phyloP scores from a whole-genome alignment of 2,113 vertebrate genomes.

The Felis chaus region DNA sequence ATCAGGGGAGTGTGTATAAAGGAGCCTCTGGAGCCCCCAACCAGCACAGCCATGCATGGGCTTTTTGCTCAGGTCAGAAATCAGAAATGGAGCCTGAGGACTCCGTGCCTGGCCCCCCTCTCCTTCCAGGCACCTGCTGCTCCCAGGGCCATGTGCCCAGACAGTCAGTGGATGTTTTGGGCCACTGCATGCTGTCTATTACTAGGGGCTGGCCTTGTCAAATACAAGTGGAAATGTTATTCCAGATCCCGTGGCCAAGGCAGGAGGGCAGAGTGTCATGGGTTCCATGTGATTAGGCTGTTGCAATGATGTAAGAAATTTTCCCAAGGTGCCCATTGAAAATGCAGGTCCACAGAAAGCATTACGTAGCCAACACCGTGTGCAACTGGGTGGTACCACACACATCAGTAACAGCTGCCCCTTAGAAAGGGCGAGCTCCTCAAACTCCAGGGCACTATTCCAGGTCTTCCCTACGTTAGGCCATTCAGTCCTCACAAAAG shows the following conservation, averaged over 20 bases:
- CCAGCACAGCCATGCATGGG: neutral
- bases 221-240: neutral
- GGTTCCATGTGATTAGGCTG: neutral
- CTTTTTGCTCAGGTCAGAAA: neutral
- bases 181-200: neutral
- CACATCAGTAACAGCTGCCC: too few species aligned
- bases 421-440: neutral
- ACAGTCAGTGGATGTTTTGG: fast-evolving
- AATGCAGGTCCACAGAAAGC: neutral
- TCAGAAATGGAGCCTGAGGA: neutral
- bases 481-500: neutral
- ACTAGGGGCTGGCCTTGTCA: neutral
- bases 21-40: neutral
- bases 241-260: neutral
- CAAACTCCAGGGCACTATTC: neutral
- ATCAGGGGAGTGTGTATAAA: fast-evolving
- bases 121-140: neutral
- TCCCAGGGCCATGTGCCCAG: neutral
- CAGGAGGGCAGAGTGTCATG: neutral
- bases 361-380: neutral
- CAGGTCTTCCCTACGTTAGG: neutral
- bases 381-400: too few species aligned
- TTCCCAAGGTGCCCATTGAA: neutral
- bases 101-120: neutral
- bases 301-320: neutral